Base-by-base conservation (phyloP, 2,888 invertebrate species). In the Leptinotarsa peninsularis region DNA sequence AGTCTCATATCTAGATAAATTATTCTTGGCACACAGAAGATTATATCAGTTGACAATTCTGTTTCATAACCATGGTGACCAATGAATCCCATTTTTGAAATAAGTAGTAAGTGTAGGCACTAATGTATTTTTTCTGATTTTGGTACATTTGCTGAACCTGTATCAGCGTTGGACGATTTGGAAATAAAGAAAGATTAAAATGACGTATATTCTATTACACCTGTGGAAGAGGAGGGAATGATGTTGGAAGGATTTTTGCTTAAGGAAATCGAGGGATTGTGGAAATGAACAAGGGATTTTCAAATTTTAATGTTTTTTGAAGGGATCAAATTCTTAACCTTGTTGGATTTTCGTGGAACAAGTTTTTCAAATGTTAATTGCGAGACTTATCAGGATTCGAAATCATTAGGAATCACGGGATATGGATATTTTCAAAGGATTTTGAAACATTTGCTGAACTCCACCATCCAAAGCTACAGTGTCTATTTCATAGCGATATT, bases 161-260 rank as follows among this genome's bases (percentile, higher is more conserved):
- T 81, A 80, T 83, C 82, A 82, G 83, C 83, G 83, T 81, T 83
- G 83, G 83, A 83, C 80, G 78, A 78, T 82, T 81, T 80, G 81
- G 79, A 79, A 81, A 81, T 79, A 81, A 82, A 80, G 78, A 82
- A 82, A 74, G 50, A 78, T 74, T 74, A 72, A 76, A 73, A 78
- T 63, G 76, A 66, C 76, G 76, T 77, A 76, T 68, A 68, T 79
- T 80, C 78, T 78, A 63, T 80, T 76, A 77, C 76, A 75, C 79
- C 77, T 67, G 67, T 71, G 69, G 67, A 76, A 79, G 79, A 79
- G 81, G 82, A 80, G 76, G 79, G 79, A 76, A 72, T 74, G 74
- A 76, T 74, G 76, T 76, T 75, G 77, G 76, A 77, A 80, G 73
- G 79, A 78, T 80, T 73, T 66, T 78, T 33, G 66, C 63, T 73